Evolutionary conservation across 2,113 vertebrate genomes (phyloP), one percentile per base, ranked within the genome.

Genomic region (Spea bombifrons): DNA sequence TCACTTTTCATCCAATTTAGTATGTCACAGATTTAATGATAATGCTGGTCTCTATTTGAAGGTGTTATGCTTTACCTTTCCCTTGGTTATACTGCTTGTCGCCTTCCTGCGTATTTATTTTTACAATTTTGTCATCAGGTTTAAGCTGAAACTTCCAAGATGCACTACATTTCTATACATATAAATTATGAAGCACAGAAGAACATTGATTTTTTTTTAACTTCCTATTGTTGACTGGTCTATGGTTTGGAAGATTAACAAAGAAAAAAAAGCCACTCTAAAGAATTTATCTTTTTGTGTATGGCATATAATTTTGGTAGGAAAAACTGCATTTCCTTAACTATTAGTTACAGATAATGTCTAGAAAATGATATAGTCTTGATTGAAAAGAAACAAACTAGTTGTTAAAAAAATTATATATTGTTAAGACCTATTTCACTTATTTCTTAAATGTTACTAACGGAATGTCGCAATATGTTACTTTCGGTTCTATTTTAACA

Each of bases 231-330:
- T 30, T 30, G 30, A 30, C 30, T 30, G 30, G 30, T 2, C 30
- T 30, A 30, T 30, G 2, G 30, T 30, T 30, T 30, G 30, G 30
- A 30, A 30, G 30, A 30, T 30, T 30, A 30, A 30, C 30, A 30
- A 30, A 30, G 30, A 30, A 30, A 30, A 30, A 30, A 30, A 59
- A 75, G 66, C 47, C 65, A 66, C 55, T 13, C 74, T 64, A 48
- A 48, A 82, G 66, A 81, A 52, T 57, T 83, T 63, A 48, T 65
- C 46, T 75, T 84, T 30, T 83, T 81, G 73, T 70, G 71, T 82
- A 43, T 49, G 12, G 73, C 66, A 5, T 61, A 8, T 75, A 82
- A 78, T 87, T 83, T 84, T 49, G 52, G 30, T 17, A 67, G 76
- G 73, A 64, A 81, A 88, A 83, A 13, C 12, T 68, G 7, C 17